Evolutionary conservation across 2,113 vertebrate species (phyloP).

Genomic region (Cephalopholis sonnerati): DNA sequence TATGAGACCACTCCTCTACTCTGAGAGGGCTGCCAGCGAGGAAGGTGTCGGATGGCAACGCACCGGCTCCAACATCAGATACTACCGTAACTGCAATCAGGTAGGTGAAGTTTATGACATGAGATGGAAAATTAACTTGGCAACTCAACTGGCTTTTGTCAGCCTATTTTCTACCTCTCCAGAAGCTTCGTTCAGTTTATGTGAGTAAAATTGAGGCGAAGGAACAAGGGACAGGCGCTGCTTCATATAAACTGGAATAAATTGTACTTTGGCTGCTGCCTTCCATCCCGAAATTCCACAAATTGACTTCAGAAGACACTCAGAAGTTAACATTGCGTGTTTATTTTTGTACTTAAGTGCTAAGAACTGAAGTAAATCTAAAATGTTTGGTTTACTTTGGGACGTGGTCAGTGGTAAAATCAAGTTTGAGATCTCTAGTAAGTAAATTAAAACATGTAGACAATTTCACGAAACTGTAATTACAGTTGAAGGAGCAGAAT

Average conservation of each 20-base stretch:
- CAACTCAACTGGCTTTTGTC: neutral
- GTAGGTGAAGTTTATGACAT: conserved; percentile 34
- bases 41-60: conserved; percentile 87
- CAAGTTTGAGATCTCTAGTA: neutral
- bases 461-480: neutral
- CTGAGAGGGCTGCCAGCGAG: conserved; percentile 84
- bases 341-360: neutral
- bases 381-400: neutral
- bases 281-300: neutral
- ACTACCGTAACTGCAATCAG: conserved; percentile 81
- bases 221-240: neutral
- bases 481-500: neutral
- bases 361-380: neutral
- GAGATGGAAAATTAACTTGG: neutral
- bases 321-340: neutral
- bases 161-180: neutral
- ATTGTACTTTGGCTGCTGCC: neutral
- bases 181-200: neutral
- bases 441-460: neutral
- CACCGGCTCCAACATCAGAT: conserved; percentile 84
- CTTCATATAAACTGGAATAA: neutral
- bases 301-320: neutral
- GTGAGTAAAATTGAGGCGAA: neutral
- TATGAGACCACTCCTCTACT: conserved; percentile 92
- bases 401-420: neutral